Evolutionary conservation across 2,888 invertebrate genomes (phyloP).

Genomic region (Sinelater perroti): DNA sequence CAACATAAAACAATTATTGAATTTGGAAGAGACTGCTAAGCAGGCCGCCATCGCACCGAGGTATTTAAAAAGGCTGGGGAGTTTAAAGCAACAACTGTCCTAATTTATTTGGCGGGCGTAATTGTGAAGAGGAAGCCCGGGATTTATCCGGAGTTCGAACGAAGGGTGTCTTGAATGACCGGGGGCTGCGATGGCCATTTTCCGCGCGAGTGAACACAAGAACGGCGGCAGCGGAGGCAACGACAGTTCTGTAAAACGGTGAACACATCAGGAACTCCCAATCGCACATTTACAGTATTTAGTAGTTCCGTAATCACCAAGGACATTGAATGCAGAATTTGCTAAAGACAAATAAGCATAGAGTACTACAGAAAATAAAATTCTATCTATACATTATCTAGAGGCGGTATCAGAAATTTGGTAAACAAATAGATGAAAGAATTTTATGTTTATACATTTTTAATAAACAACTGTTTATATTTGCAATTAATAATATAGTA

Average conservation of each 20-base stretch:
- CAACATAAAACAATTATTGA: not conserved
- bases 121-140: not conserved
- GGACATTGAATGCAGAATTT: too few species aligned
- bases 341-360: too few species aligned
- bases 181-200: slow-evolving; percentile 53
- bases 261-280: slow-evolving; percentile 36
- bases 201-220: slow-evolving; percentile 52
- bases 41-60: not conserved
- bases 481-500: too few species aligned
- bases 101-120: not conserved
- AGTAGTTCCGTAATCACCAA: too few species aligned
- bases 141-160: slow-evolving; percentile 22
- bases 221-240: slow-evolving; percentile 46
- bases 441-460: too few species aligned
- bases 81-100: not conserved
- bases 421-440: too few species aligned
- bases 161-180: slow-evolving; percentile 50
- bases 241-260: slow-evolving; percentile 43
- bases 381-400: too few species aligned
- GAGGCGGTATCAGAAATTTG: too few species aligned
- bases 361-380: too few species aligned
- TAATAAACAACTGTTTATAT: too few species aligned
- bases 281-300: slow-evolving; percentile 21
- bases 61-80: not conserved
- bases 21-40: not conserved